Percentiles rank a stretch among this genome's conserved stretches.
Conservation (phyloP, 2,797 vertebrate genomes). For the Tarsius wallacei region DNA sequence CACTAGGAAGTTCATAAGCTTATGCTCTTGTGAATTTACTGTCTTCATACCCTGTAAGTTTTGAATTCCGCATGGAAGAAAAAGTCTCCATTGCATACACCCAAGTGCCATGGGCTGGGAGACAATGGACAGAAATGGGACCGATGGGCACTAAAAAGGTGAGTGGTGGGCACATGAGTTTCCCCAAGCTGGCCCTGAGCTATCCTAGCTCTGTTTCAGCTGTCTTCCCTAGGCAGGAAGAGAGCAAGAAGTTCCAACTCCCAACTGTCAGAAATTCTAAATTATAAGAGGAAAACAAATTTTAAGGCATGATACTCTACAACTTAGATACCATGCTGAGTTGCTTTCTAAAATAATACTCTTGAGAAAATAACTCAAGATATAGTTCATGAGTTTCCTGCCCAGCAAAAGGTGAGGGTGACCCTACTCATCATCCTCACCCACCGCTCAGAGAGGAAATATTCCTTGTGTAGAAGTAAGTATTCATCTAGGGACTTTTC, state of each 20-base stretch:
- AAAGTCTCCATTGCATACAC: background rate
- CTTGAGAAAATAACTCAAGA: background rate
- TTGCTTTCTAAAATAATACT: background rate
- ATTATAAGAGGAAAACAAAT: background rate
- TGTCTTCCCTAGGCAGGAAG: background rate
- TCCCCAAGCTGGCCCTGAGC: background rate
- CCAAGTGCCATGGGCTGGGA: background rate
- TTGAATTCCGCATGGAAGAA: conserved; percentile 15
- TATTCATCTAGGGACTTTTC: background rate
- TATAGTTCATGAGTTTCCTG: background rate
- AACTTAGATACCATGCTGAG: background rate
- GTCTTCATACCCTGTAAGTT: background rate
- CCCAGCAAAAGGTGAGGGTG: background rate
- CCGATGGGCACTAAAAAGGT: background rate
- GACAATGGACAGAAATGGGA: background rate
- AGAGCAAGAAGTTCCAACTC: background rate
- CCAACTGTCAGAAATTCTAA: background rate
- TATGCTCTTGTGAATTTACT: background rate
- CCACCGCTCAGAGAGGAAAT: background rate
- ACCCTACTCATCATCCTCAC: background rate
- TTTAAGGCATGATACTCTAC: background rate
- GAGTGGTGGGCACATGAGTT: background rate
- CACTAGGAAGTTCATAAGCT: background rate
- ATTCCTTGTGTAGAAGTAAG: background rate
- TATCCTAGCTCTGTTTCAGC: background rate